A percentile compares a stretch with the other conserved stretches of the same genome.
These are phyloP conservation scores for Dicrostonyx torquatus DNA, from an alignment of 2,797 vertebrate species.

Conservation along the genomic window DNA sequence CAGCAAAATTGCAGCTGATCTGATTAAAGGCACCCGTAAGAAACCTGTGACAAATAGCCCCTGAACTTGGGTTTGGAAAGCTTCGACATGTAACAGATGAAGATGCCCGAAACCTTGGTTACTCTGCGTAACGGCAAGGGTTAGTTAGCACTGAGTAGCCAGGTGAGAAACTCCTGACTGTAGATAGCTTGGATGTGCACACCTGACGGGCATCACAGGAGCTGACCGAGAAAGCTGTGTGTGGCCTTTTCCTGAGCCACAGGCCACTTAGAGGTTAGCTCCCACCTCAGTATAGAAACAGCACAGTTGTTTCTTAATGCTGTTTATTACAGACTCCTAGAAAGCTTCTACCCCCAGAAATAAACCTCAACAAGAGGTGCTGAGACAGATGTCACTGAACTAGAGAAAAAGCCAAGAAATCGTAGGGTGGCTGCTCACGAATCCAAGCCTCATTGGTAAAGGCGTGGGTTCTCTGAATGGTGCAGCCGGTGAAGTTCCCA, in stretches of 20 bases:
- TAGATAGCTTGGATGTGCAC: background rate
- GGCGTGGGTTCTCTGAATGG: background rate
- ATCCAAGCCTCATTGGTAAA: background rate
- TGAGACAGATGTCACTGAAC: background rate
- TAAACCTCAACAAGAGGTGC: background rate
- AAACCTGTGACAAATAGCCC: background rate
- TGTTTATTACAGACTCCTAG: background rate
- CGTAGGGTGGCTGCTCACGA: background rate
- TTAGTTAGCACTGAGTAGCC: no score
- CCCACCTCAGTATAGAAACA: background rate
- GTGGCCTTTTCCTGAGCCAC: no score
- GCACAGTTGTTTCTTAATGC: background rate
- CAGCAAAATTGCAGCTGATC: background rate
- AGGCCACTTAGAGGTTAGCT: no score
- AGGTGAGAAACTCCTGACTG: no score
- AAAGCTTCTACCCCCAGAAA: background rate
- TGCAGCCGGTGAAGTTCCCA: no score
- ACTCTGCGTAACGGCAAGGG: background rate
- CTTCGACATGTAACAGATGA: background rate
- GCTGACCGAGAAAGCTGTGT: background rate
- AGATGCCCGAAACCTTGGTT: background rate
- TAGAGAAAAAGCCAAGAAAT: background rate
- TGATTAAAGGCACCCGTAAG: background rate
- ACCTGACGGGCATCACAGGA: background rate
- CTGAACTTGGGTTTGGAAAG: background rate